These are phyloP conservation scores for Alosa sapidissima DNA, from an alignment of 2,797 vertebrate species.

Conservation along the genomic window DNA sequence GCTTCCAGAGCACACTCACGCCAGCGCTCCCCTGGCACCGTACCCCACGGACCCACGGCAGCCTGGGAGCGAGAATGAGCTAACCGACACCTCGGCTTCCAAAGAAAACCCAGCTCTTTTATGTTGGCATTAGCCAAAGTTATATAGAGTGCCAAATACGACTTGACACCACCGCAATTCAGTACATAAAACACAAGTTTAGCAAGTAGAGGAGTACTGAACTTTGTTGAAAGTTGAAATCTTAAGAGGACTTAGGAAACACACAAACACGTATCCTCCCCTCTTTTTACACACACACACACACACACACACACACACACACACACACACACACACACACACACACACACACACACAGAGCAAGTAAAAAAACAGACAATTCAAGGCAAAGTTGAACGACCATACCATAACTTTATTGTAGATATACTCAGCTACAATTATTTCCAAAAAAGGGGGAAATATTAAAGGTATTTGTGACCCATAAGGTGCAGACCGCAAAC, in stretches of 20 bases:
- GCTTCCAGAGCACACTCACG: conserved; percentile 35
- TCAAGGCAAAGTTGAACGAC: conserved; percentile 59
- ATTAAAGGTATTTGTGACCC: conserved; percentile 87
- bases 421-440: conserved; percentile 94
- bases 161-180: not conserved
- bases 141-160: conserved; percentile 20
- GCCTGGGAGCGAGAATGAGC: conserved; percentile 50
- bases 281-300: not conserved
- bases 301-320: too few relatives aligned
- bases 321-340: not conserved
- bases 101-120: conserved; percentile 37
- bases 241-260: not conserved
- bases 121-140: conserved; percentile 34
- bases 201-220: not conserved
- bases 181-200: conserved; percentile 6
- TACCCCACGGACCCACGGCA: not conserved
- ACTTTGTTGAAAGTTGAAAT: not conserved
- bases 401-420: conserved; percentile 97
- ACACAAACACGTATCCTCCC: too few relatives aligned
- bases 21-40: conserved; percentile 48
- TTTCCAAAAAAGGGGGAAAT: conserved; percentile 70
- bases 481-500: conserved; percentile 90
- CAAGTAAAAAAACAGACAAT: not conserved
- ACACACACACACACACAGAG: not conserved
- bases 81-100: conserved; percentile 47